These are phyloP conservation scores for Pogonus chalceus DNA, from an alignment of 1,140 invertebrate genomes.

Conservation along the genomic window DNA sequence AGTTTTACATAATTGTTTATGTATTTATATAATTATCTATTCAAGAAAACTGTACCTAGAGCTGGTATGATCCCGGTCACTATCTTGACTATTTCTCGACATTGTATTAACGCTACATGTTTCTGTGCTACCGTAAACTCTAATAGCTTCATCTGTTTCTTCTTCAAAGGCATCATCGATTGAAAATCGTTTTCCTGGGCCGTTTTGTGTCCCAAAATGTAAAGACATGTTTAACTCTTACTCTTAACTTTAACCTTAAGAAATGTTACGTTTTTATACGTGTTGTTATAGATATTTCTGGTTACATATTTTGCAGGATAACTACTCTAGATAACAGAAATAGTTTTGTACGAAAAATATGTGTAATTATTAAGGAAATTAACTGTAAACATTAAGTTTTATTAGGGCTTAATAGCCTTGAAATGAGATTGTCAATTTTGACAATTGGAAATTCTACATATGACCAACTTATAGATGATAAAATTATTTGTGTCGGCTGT, in stretches of 20 bases:
- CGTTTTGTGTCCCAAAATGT: slow-evolving; percentile 28
- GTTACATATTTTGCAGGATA: background rate
- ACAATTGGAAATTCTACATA: no score
- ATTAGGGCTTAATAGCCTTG: background rate
- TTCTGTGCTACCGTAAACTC: slow-evolving; percentile 62
- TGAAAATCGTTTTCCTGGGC: slow-evolving; percentile 53
- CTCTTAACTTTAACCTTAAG: background rate
- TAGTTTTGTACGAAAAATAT: background rate
- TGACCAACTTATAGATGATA: no score
- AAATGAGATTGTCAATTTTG: background rate
- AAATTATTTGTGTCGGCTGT: no score
- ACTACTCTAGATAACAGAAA: background rate
- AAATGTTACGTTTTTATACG: background rate
- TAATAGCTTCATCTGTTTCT: slow-evolving; percentile 66
- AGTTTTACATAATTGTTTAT: slow-evolving; percentile 18
- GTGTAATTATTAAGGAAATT: background rate
- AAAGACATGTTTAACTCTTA: slow-evolving; percentile 34
- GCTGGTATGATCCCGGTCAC: no score
- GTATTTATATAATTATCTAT: slow-evolving; percentile 11
- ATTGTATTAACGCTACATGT: slow-evolving; percentile 17
- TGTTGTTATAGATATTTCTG: background rate
- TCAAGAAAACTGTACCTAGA: background rate
- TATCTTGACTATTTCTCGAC: slow-evolving; percentile 26
- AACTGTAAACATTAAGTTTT: background rate
- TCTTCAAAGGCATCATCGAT: slow-evolving; percentile 77